Conservation (phyloP, 2,888 invertebrate species). For the Ephialtes manifestator region DNA sequence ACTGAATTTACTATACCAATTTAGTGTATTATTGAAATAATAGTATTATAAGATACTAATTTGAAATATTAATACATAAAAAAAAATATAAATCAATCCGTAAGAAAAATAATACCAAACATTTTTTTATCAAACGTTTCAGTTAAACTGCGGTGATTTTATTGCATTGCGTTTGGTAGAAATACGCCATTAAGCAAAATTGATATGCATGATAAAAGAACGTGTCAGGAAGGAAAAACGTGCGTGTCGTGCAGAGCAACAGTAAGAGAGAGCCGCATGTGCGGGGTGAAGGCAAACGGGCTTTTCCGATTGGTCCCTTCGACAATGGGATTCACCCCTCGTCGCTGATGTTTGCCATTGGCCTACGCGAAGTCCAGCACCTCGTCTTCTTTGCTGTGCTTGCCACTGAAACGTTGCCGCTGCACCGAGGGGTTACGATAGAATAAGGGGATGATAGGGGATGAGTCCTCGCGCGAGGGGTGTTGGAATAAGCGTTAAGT, state of each 20-base stretch:
- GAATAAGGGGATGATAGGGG: slow-evolving; percentile 84
- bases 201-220: slow-evolving; percentile 82
- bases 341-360: slow-evolving; percentile 80
- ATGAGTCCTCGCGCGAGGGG: slow-evolving; percentile 81
- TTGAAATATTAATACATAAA: background rate
- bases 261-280: slow-evolving; percentile 27
- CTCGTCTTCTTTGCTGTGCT: slow-evolving; percentile 41
- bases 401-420: slow-evolving; percentile 27
- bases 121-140: slow-evolving; percentile 5
- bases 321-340: slow-evolving; percentile 83
- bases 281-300: slow-evolving; percentile 69
- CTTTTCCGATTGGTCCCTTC: slow-evolving; percentile 80
- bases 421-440: slow-evolving; percentile 75
- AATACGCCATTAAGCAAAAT: slow-evolving; percentile 81
- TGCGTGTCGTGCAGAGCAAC: slow-evolving; percentile 29
- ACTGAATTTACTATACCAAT: too few relatives aligned
- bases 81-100: background rate
- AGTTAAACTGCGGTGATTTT: background rate
- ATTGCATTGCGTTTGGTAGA: background rate
- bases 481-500: slow-evolving; percentile 84
- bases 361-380: slow-evolving; percentile 73
- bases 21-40: too few relatives aligned
- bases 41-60: background rate
- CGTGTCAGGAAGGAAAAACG: slow-evolving; percentile 55
- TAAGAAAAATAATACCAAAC: background rate